Evolutionary conservation across 2,113 vertebrate species (phyloP).

Genomic region (Hylia prasina): DNA sequence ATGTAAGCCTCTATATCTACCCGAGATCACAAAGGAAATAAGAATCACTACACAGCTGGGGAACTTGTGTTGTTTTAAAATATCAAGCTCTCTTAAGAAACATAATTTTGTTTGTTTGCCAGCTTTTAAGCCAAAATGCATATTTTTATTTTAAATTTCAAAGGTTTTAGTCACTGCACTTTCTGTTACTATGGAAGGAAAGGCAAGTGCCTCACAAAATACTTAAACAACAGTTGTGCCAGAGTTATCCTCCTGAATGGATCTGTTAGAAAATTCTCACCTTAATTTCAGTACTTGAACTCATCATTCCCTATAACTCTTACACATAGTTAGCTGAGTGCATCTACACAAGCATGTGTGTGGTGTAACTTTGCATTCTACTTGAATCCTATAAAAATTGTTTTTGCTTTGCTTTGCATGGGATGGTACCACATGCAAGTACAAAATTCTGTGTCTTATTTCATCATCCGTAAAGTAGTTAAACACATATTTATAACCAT

Average conservation of each 20-base stretch:
- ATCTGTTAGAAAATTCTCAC: background rate
- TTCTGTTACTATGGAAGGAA: conserved; percentile 25
- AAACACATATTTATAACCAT: background rate
- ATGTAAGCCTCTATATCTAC: conserved; percentile 42
- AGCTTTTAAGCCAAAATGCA: background rate
- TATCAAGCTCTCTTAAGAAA: background rate
- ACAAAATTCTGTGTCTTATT: background rate
- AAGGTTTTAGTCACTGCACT: conserved; percentile 12
- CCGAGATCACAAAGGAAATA: conserved; percentile 42
- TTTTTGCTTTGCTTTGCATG: background rate
- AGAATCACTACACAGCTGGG: conserved; percentile 31
- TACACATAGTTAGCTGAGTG: background rate
- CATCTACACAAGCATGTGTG: background rate
- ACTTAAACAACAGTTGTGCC: background rate
- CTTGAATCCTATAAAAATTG: background rate
- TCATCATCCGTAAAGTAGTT: background rate
- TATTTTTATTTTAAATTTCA: conserved; percentile 40
- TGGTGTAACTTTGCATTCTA: background rate
- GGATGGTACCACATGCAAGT: background rate
- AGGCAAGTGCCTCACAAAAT: background rate
- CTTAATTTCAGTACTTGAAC: background rate
- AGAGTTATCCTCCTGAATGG: background rate
- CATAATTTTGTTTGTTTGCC: background rate
- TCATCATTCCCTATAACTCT: background rate
- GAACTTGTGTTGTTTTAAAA: conserved; percentile 16